Evolutionary conservation across 2,113 vertebrate species (phyloP).

Genomic region (Dicentrarchus labrax): DNA sequence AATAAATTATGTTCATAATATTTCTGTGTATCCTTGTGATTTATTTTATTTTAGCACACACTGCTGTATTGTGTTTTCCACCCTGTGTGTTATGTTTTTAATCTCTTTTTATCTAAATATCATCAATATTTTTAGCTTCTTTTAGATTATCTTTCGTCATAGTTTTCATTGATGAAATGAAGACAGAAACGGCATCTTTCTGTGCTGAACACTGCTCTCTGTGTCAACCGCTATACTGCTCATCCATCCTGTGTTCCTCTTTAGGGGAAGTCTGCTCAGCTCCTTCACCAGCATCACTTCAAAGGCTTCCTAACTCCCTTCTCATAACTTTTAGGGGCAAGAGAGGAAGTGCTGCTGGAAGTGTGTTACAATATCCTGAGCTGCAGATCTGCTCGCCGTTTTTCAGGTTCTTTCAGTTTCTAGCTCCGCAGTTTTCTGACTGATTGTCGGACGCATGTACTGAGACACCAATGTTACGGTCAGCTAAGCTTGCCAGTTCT

Average conservation of each 20-base stretch:
- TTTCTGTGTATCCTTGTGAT: no score
- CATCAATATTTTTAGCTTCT: no score
- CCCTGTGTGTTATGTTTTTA: no score
- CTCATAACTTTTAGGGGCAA: constrained; percentile 8
- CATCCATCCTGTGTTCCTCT: constrained; percentile 24
- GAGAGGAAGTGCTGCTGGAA: constrained; percentile 44
- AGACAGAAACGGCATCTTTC: background rate
- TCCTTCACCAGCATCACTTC: constrained; percentile 52
- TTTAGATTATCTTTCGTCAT: no score
- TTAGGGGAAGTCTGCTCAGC: constrained; percentile 11
- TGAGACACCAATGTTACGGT: background rate
- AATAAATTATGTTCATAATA: no score
- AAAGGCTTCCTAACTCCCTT: constrained; percentile 46
- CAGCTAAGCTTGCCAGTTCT: constrained; percentile 4
- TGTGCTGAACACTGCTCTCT: background rate
- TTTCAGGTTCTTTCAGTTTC: constrained; percentile 7
- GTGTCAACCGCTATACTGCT: background rate
- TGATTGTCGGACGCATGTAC: background rate
- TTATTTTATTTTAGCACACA: no score
- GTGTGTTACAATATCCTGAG: constrained; percentile 35
- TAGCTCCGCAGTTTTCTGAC: background rate
- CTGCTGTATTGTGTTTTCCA: no score
- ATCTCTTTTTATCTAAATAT: no score
- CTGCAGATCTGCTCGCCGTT: background rate
- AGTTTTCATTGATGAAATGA: no score